Evolutionary conservation across 2,797 vertebrate species (phyloP).

Genomic region (Argentina silus): DNA sequence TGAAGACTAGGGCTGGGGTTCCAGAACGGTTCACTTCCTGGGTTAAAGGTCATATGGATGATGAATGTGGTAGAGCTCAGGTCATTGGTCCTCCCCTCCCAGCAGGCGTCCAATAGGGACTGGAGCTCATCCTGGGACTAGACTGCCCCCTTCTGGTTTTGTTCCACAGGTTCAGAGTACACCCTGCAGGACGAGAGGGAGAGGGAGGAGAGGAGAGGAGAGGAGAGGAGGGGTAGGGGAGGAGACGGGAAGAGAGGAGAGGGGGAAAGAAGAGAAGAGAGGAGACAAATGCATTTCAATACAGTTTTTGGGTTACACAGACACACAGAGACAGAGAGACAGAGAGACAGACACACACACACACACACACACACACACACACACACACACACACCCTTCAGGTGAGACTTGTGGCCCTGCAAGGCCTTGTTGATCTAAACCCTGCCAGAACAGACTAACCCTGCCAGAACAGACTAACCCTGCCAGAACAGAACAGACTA

Average conservation of each 20-base stretch:
- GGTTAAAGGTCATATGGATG: conserved; percentile 48
- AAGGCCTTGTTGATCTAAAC: conserved; percentile 76
- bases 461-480: too few relatives aligned
- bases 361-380: conserved; percentile 35
- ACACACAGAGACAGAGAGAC: too few relatives aligned
- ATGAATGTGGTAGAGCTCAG: conserved; percentile 37
- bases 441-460: too few relatives aligned
- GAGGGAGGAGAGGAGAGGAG: conserved; percentile 5
- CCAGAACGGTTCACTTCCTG: conserved; percentile 54
- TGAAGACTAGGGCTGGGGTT: neutral
- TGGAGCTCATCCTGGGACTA: conserved; percentile 55
- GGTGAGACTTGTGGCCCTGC: conserved; percentile 67
- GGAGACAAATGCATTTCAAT: neutral
- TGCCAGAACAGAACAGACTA: too few relatives aligned
- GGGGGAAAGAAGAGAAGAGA: neutral
- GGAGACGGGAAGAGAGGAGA: conserved; percentile 27
- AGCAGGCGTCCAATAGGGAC: conserved; percentile 33
- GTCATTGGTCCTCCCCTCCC: conserved; percentile 43
- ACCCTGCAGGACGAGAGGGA: conserved; percentile 61
- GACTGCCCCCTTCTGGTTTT: conserved; percentile 72
- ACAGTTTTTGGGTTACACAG: too few relatives aligned
- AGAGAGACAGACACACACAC: too few relatives aligned
- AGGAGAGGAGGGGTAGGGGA: conserved; percentile 1
- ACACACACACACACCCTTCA: conserved; percentile 62
- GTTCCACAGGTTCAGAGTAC: conserved; percentile 78